phyloP scores from a whole-genome alignment of 2,888 invertebrate genomes.

The Silvanus unidentatus region DNA sequence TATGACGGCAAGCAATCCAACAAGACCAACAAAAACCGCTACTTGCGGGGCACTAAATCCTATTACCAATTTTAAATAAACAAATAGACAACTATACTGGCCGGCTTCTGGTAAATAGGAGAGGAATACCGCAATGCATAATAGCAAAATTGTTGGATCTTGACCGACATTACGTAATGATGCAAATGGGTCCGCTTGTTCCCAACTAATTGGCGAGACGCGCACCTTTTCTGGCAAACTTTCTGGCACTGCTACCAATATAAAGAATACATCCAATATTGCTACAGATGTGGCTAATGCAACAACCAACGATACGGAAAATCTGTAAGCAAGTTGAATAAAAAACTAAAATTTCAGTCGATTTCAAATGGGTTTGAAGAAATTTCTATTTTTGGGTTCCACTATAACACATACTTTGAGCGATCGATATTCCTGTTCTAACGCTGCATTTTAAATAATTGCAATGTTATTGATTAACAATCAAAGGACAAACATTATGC shows the following conservation, averaged over 20 bases:
- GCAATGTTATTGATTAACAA: no score
- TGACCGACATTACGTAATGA: slow-evolving; percentile 87
- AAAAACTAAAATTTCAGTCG: not conserved
- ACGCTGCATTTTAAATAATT: no score
- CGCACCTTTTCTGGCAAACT: slow-evolving; percentile 85
- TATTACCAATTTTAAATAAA: slow-evolving; percentile 94
- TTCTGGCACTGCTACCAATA: slow-evolving; percentile 96
- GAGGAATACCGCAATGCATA: slow-evolving; percentile 95
- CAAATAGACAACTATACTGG: slow-evolving; percentile 99
- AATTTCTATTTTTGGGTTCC: no score
- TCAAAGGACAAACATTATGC: no score
- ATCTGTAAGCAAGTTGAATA: slow-evolving; percentile 44
- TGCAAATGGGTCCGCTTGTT: slow-evolving; percentile 97
- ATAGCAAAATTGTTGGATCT: slow-evolving; percentile 91
- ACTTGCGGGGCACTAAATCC: slow-evolving; percentile 93
- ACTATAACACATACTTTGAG: no score
- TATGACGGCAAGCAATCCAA: slow-evolving; percentile 91
- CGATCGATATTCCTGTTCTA: no score
- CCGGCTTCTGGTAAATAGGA: slow-evolving; percentile 98
- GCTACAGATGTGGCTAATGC: slow-evolving; percentile 94
- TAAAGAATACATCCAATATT: slow-evolving; percentile 94
- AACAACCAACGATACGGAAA: slow-evolving; percentile 73
- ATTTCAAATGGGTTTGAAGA: no score
- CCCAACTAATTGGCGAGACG: slow-evolving; percentile 89
- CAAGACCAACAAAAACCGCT: slow-evolving; percentile 94